These are phyloP conservation scores for Caranx melampygus DNA, from an alignment of 2,113 vertebrate genomes.

Conservation along the genomic window DNA sequence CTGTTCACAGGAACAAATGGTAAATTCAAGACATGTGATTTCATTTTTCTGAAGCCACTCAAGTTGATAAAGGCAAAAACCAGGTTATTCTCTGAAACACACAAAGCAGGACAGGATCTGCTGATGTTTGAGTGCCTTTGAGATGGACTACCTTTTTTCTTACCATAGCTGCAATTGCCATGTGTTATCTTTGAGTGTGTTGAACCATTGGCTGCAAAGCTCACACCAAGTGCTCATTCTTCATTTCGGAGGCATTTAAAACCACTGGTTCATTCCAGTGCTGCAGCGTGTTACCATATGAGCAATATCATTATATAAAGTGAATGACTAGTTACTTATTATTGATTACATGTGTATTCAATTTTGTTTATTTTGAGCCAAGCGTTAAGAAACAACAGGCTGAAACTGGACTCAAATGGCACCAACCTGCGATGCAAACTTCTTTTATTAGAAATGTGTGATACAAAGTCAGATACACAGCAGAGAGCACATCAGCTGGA, in stretches of 20 bases:
- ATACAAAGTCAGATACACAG: slow-evolving; percentile 74
- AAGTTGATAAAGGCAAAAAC: neutral
- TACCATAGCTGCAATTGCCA: slow-evolving; percentile 8
- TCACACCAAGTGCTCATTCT: neutral
- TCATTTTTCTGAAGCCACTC: neutral
- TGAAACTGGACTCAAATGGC: slow-evolving; percentile 74
- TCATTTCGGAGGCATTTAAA: neutral
- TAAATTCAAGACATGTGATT: neutral
- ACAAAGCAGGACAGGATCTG: neutral
- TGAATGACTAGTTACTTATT: neutral
- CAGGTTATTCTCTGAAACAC: neutral
- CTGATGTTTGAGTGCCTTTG: neutral
- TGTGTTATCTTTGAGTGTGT: neutral
- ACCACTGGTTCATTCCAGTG: slow-evolving; percentile 10
- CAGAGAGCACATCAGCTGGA: slow-evolving; percentile 46
- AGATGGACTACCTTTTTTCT: neutral
- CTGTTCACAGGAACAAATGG: neutral
- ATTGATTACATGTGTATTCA: slow-evolving; percentile 3
- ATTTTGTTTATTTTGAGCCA: slow-evolving; percentile 20
- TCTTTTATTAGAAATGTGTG: slow-evolving; percentile 78
- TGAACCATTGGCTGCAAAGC: neutral
- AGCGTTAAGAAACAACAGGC: slow-evolving; percentile 69
- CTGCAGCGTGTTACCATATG: slow-evolving; percentile 1
- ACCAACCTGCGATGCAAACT: slow-evolving; percentile 72
- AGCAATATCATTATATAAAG: neutral